Base-by-base conservation (phyloP, 2,888 invertebrate genomes). In the Andrena praecox region DNA sequence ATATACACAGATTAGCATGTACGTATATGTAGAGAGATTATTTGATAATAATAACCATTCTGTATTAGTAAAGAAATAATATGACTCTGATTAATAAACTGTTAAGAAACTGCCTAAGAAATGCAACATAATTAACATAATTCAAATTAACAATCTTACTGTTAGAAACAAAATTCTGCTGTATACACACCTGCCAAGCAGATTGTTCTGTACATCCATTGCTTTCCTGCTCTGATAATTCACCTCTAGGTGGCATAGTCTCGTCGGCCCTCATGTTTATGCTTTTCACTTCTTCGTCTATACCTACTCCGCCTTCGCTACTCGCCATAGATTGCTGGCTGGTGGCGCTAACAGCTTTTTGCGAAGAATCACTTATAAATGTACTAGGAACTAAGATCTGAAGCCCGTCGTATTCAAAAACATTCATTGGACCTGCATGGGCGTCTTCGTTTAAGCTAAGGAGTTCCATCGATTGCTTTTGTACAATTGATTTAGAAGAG, bases 221-320 rank as follows among this genome's bases (percentile, higher is more conserved):
- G 94, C 97, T 97, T 92, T 98, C 98, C 93, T 97, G 98, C 20
- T 97, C 98, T 16, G 97, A 97, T 59, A 98, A 95, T 94, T 98
- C 98, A 0, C 98, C 98, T 83, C 97, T 96, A 0, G 98, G 96
- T 52, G 98, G 98, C 97, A 98, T 98, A 86, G 96, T 96, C 93
- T 98, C 98, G 91, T 98, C 97, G 0, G 98, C 96, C 88, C 97
- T 96, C 90, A 98, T 97, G 92, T 97, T 97, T 64, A 97, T 94
- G 88, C 95, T 95, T 77, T 94, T 94, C 12, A 94, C 93, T 83
- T 93, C 94, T 68, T 94, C 94, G 52, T 94, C 94, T 64, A 92
- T 89, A n/a, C 93, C 93, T 35, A 90, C 86, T 64, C 93, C 93
- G 24, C 93, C 93, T 76, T 94, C 93, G 70, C 93, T 94, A 81